These are phyloP conservation scores for Papilio elwesi DNA, from an alignment of 2,888 invertebrate genomes.

Conservation along the genomic window DNA sequence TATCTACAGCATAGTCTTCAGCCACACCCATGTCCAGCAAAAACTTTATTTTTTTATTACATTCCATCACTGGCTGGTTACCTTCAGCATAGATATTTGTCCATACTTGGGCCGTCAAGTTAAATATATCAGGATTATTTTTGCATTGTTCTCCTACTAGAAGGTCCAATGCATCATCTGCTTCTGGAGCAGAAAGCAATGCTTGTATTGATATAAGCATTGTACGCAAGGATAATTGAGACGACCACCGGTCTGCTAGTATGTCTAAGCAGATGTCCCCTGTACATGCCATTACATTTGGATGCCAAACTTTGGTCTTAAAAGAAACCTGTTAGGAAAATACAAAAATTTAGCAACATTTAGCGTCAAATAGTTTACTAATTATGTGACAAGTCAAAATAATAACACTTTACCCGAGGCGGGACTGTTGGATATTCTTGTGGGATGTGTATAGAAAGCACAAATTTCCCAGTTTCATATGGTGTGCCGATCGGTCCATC, in stretches of 20 bases:
- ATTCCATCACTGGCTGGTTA: constrained; percentile 68
- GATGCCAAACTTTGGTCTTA: constrained; percentile 99
- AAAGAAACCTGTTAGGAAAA: too few species aligned
- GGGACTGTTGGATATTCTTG: too few species aligned
- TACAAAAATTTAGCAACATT: too few species aligned
- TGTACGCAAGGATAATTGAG: constrained; percentile 98
- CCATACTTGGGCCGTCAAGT: constrained; percentile 97
- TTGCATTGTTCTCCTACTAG: constrained; percentile 99
- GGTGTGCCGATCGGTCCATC: too few species aligned
- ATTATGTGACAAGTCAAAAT: too few species aligned
- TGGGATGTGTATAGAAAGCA: too few species aligned
- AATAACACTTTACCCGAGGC: too few species aligned
- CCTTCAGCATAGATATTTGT: constrained; percentile 96
- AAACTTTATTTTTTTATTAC: too few species aligned
- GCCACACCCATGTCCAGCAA: too few species aligned
- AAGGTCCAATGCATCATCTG: constrained; percentile 97
- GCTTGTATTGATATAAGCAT: constrained; percentile 98
- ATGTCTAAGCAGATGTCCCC: constrained; percentile 99
- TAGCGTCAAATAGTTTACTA: too few species aligned
- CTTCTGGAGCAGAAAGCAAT: constrained; percentile 93
- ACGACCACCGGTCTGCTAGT: constrained; percentile 99
- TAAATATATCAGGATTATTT: constrained; percentile 93
- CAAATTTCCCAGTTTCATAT: too few species aligned
- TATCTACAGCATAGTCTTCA: too few species aligned
- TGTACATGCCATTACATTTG: constrained; percentile 99